Evolutionary conservation across 2,797 vertebrate genomes (phyloP), one percentile per base, ranked within the genome.

Genomic region (Phataginus tricuspis): DNA sequence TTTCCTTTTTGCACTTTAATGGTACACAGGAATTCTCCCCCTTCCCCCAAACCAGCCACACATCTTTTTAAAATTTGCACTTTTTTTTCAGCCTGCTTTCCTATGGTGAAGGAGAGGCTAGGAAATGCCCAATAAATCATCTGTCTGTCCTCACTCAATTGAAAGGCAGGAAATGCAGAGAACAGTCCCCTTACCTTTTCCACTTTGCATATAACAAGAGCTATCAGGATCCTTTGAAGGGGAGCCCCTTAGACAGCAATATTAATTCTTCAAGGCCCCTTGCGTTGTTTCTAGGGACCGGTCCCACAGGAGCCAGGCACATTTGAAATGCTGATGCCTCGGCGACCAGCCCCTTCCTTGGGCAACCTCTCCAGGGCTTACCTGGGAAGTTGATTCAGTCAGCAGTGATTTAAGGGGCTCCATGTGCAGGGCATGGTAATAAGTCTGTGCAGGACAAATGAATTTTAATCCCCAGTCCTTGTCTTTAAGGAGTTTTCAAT

Each of bases 51-150:
- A 97, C 95, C 61, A 88, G 75, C 83, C 53, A 83, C 88, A 97
- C 97, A 97, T 95, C 97, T 98, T 98, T 96, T 96, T 63, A 97
- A 96, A 97, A 97, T 97, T 97, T 97, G 96, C 96, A 97, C 96
- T 96, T 97, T 97, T 97, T 92, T 92, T 57, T 15, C 69, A 86
- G 83, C 57, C 94, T 94, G 91, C 66, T 97, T 98, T 97, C 97
- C 97, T 97, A 96, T 77, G 78, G 97, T 84, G 96, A 92, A 93
- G 92, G 87, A 86, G 37, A 97, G 89, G 92, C 69, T 97, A 97
- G 92, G 97, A 98, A 97, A 96, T 97, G 97, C 90, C 97, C 95
- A 96, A 96, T 97, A 96, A 97, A 97, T 97, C 96, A 96, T 96
- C 90, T 91, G 64, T 95, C 96, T 97, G 96, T 97, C 97, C 83